Percentiles rank a stretch among this genome's conserved stretches.
phyloP scores from a whole-genome alignment of 1,140 invertebrate genomes.

The Drosophila tropicalis region DNA sequence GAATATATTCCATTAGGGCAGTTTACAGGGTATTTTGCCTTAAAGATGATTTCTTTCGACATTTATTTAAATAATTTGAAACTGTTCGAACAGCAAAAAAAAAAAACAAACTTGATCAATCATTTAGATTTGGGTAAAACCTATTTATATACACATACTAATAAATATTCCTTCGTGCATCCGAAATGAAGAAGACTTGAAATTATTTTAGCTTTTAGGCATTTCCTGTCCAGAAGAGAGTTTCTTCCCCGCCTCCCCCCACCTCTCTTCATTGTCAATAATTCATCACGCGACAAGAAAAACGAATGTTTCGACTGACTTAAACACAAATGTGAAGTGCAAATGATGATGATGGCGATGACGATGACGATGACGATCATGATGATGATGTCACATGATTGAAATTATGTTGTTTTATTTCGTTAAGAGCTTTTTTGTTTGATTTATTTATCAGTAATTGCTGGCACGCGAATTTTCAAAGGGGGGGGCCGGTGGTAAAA shows the following conservation, averaged over 20 bases:
- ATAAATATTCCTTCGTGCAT: slow-evolving; percentile 25
- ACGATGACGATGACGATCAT: slow-evolving; percentile 6
- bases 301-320: not conserved
- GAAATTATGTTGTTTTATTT: slow-evolving; percentile 54
- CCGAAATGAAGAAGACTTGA: slow-evolving; percentile 19
- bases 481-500: too few relatives aligned
- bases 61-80: not conserved
- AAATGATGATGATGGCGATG: slow-evolving; percentile 15
- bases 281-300: slow-evolving; percentile 60
- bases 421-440: slow-evolving; percentile 52
- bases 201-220: slow-evolving; percentile 36
- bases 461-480: slow-evolving; percentile 54
- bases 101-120: not conserved
- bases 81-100: not conserved
- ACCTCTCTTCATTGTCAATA: slow-evolving; percentile 25
- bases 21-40: too few relatives aligned
- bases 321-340: not conserved
- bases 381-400: slow-evolving; percentile 75
- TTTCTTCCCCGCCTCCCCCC: slow-evolving; percentile 12
- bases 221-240: slow-evolving; percentile 1
- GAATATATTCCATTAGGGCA: too few relatives aligned
- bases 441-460: slow-evolving; percentile 65
- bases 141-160: not conserved
- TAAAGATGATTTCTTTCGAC: not conserved
- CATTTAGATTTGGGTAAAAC: not conserved